Percentiles rank a stretch among this genome's conserved stretches.
phyloP scores from a whole-genome alignment of 2,113 vertebrate species.

The Chaenogobius annularis region DNA sequence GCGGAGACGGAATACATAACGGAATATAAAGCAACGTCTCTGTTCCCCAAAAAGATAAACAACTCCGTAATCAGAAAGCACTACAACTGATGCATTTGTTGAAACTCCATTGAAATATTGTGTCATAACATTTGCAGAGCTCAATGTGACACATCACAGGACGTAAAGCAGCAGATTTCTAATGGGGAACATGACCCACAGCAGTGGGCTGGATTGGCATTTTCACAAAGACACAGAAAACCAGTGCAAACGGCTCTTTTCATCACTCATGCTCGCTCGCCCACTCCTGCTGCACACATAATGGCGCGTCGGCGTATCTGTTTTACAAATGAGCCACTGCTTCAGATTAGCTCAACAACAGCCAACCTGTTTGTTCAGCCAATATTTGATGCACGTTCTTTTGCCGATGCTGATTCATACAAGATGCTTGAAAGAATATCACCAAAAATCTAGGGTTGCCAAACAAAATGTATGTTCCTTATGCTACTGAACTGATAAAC shows the following conservation, averaged over 20 bases:
- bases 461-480: too few relatives aligned
- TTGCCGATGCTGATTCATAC: conserved; percentile 8
- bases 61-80: too few relatives aligned
- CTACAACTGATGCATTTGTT: neutral
- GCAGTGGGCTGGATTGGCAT: conserved; percentile 57
- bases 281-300: conserved; percentile 26
- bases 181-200: conserved; percentile 53
- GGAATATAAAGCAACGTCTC: too few relatives aligned
- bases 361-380: conserved; percentile 35
- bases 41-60: too few relatives aligned
- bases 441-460: neutral
- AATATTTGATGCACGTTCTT: conserved; percentile 20
- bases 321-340: conserved; percentile 26
- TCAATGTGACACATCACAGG: conserved; percentile 13
- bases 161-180: conserved; percentile 8
- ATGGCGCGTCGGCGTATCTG: conserved; percentile 1
- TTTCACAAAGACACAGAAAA: conserved; percentile 48
- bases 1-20: too few relatives aligned
- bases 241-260: conserved; percentile 42
- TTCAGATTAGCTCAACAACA: conserved; percentile 40
- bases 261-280: conserved; percentile 50
- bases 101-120: neutral
- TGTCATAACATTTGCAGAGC: conserved; percentile 11
- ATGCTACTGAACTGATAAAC: too few relatives aligned
- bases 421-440: neutral